Conservation (phyloP, 2,113 vertebrate species). For the Ochotona curzoniae region DNA sequence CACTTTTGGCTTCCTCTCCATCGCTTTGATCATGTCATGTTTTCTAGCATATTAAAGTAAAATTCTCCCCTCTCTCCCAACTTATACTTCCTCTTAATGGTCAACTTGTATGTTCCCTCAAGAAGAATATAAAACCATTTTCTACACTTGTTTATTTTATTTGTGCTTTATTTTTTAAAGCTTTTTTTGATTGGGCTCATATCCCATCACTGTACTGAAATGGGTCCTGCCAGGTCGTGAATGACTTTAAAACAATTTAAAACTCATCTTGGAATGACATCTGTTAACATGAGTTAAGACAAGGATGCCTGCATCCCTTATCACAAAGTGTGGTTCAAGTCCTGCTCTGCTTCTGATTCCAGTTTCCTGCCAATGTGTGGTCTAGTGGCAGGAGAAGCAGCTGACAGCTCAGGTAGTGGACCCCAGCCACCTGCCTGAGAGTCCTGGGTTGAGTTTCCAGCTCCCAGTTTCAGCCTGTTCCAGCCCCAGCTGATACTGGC, state of each 20-base stretch:
- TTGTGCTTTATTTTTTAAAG: not conserved
- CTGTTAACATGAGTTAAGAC: too few species aligned
- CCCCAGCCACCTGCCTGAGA: too few species aligned
- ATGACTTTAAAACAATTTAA: conserved; percentile 4
- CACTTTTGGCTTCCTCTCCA: not conserved
- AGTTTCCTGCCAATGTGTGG: too few species aligned
- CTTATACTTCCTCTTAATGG: not conserved
- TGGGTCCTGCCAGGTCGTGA: not conserved
- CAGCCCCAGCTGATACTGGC: too few species aligned
- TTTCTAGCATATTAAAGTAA: not conserved
- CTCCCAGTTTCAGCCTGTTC: too few species aligned
- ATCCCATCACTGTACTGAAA: not conserved
- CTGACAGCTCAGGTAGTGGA: too few species aligned
- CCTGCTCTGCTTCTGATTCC: too few species aligned
- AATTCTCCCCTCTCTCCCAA: not conserved
- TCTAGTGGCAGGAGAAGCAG: too few species aligned
- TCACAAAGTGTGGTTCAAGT: too few species aligned
- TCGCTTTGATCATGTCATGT: not conserved
- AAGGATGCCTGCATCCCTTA: too few species aligned
- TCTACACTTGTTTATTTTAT: not conserved
- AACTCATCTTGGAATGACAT: not conserved
- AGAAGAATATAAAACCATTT: not conserved
- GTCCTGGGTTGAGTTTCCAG: too few species aligned
- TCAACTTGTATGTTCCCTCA: not conserved
- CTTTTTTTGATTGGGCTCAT: not conserved